Evolutionary conservation across 2,113 vertebrate genomes (phyloP).

Genomic region (Sylvicapra grimmia): DNA sequence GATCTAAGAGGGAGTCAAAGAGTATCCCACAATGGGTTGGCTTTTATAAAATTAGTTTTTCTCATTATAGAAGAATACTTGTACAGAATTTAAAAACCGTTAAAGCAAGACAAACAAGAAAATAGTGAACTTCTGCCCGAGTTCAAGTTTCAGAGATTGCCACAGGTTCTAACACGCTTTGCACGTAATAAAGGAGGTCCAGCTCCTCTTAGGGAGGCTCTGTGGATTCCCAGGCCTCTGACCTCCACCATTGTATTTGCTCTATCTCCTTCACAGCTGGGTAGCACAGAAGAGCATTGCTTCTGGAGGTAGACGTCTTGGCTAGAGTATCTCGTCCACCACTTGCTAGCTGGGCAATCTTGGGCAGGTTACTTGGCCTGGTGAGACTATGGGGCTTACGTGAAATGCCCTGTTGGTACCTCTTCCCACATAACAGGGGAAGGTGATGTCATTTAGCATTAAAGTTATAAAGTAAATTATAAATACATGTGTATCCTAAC

Average conservation of each 20-base stretch:
- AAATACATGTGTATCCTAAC: neutral
- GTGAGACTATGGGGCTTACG: neutral
- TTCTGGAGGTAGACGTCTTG: neutral
- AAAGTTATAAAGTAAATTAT: neutral
- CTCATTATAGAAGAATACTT: neutral
- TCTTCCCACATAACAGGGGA: neutral
- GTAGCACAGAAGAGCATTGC: too few relatives aligned
- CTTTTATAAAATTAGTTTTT: neutral
- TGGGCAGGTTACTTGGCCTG: neutral
- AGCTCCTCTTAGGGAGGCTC: neutral
- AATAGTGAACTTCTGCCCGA: neutral
- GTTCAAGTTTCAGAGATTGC: neutral
- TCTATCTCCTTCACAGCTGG: neutral
- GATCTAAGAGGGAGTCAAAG: neutral
- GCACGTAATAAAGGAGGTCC: neutral
- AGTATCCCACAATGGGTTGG: neutral
- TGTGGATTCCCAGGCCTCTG: neutral
- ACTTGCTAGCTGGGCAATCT: neutral
- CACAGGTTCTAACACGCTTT: neutral
- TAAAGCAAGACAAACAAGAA: neutral
- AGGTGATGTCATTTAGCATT: neutral
- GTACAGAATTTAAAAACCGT: neutral
- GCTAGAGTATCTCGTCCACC: neutral
- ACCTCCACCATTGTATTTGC: neutral
- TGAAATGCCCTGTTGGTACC: neutral